These are phyloP conservation scores for Neotoma lepida DNA, from an alignment of 2,113 vertebrate genomes.

Conservation along the genomic window DNA sequence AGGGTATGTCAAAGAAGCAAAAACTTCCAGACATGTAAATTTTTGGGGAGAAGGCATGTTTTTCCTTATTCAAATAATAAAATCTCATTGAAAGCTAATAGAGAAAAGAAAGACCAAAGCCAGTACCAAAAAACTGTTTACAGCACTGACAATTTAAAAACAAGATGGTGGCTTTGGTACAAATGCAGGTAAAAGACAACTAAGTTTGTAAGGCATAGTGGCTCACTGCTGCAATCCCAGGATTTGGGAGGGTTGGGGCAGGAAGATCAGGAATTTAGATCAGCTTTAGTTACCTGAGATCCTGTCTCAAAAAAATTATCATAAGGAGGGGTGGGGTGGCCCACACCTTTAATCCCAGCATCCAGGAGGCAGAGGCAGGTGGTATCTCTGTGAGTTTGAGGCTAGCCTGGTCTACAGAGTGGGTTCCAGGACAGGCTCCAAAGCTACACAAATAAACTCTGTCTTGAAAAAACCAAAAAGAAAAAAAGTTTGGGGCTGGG, in stretches of 20 bases:
- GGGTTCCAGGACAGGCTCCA: too few species aligned
- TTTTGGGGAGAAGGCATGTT: background rate
- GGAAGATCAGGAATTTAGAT: background rate
- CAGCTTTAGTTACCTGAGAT: too few species aligned
- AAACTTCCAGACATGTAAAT: conserved; percentile 24
- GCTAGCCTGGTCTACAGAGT: too few species aligned
- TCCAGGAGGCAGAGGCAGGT: too few species aligned
- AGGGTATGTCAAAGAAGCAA: background rate
- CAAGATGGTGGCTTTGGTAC: conserved; percentile 14
- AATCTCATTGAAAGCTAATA: conserved; percentile 28
- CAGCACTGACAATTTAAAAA: conserved; percentile 26
- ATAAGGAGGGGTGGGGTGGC: too few species aligned
- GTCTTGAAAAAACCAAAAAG: too few species aligned
- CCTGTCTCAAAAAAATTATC: too few species aligned
- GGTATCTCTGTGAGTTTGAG: too few species aligned
- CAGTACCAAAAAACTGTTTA: background rate
- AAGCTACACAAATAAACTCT: too few species aligned
- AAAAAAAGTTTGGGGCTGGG: too few species aligned
- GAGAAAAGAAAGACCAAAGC: background rate
- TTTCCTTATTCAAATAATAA: conserved; percentile 49
- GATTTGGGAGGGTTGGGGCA: background rate
- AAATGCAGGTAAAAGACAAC: conserved; percentile 16
- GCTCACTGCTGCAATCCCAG: background rate
- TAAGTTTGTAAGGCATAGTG: background rate
- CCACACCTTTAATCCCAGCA: too few species aligned